A percentile compares a stretch with the other conserved stretches of the same genome.
phyloP scores from a whole-genome alignment of 1,140 invertebrate genomes.

The Vanessa tameamea region DNA sequence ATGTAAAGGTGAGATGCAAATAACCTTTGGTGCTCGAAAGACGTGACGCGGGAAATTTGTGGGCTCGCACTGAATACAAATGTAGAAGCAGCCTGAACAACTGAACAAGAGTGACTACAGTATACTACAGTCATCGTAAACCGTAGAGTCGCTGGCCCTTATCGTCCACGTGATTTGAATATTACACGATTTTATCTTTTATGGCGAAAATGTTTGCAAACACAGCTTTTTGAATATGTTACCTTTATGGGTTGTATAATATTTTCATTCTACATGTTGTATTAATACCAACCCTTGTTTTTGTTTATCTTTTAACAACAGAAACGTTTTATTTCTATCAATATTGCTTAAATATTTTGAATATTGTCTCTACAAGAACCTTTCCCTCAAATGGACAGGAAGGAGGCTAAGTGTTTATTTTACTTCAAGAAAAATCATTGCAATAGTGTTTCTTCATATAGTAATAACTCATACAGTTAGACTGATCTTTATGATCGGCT shows the following conservation, averaged over 20 bases:
- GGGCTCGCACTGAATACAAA: slow-evolving; percentile 24
- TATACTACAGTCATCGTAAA: slow-evolving; percentile 26
- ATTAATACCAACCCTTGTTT: no score
- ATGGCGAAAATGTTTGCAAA: slow-evolving; percentile 6
- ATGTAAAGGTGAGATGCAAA: slow-evolving; percentile 25
- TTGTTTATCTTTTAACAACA: no score
- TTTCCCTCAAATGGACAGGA: no score
- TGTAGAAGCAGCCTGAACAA: slow-evolving; percentile 11
- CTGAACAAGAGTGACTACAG: slow-evolving; percentile 20
- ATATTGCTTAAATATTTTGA: no score
- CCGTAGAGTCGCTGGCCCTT: slow-evolving; percentile 18
- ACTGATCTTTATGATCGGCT: no score
- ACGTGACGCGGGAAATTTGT: slow-evolving; percentile 24
- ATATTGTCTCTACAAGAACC: no score
- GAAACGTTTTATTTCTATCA: no score
- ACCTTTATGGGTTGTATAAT: not conserved
- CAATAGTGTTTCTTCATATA: no score
- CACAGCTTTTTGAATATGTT: not conserved
- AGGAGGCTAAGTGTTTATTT: no score
- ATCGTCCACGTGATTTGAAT: slow-evolving; percentile 28
- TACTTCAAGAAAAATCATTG: no score
- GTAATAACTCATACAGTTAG: no score
- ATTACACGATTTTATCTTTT: slow-evolving; percentile 1
- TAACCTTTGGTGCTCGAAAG: slow-evolving; percentile 21
- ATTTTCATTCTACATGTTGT: no score